Evolutionary conservation across 2,113 vertebrate species (phyloP).

Genomic region (Psittacula cyanocephala): DNA sequence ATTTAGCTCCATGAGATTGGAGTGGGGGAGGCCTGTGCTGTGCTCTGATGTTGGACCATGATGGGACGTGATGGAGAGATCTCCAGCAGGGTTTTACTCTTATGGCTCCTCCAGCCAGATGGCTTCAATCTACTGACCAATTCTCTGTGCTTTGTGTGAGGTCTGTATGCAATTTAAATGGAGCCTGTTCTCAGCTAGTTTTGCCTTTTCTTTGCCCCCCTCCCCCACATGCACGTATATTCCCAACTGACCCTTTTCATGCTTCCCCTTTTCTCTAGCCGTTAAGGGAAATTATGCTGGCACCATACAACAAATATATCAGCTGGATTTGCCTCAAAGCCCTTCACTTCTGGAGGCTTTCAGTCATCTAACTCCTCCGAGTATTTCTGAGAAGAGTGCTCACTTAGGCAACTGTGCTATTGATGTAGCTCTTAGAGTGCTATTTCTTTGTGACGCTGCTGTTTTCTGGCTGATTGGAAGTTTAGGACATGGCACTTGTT

Average conservation of each 20-base stretch:
- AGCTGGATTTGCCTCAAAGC: neutral
- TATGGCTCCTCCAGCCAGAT: slow-evolving; percentile 62
- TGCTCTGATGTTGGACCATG: slow-evolving; percentile 53
- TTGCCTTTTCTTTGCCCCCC: slow-evolving; percentile 38
- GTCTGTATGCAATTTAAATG: slow-evolving; percentile 60
- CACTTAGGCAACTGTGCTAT: neutral
- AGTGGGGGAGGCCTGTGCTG: slow-evolving; percentile 25
- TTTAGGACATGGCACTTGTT: neutral
- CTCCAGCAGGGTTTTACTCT: slow-evolving; percentile 64
- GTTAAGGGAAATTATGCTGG: slow-evolving; percentile 6
- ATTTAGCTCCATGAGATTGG: slow-evolving; percentile 8
- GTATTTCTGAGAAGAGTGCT: slow-evolving; percentile 36
- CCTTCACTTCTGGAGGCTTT: neutral
- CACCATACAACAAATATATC: slow-evolving; percentile 23
- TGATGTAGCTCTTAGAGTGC: neutral
- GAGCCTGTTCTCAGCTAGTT: slow-evolving; percentile 56
- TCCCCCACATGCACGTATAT: slow-evolving; percentile 25
- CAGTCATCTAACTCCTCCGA: neutral
- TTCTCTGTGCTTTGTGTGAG: slow-evolving; percentile 69
- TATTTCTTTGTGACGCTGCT: slow-evolving; percentile 16
- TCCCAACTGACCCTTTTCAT: slow-evolving; percentile 43
- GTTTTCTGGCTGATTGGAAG: neutral
- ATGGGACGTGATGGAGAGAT: slow-evolving; percentile 51
- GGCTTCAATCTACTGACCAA: slow-evolving; percentile 69
- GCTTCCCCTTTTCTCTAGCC: slow-evolving; percentile 4